phyloP scores from a whole-genome alignment of 2,797 vertebrate species.

The Okamejei kenojei region DNA sequence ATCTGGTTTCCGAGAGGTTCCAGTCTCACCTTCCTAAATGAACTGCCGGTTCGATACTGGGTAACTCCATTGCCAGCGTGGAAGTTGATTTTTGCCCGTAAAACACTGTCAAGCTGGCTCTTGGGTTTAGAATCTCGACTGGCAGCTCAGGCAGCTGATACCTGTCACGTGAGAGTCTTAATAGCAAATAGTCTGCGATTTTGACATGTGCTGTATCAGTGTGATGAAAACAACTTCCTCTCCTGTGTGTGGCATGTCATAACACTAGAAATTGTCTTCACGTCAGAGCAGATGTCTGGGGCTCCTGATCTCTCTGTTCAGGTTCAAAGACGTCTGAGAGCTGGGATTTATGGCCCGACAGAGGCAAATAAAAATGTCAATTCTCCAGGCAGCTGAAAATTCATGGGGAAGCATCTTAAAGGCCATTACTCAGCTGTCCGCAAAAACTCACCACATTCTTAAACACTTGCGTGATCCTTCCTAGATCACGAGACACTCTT shows the following conservation, averaged over 20 bases:
- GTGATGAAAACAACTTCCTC: slow-evolving; percentile 30
- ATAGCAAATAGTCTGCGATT: not conserved
- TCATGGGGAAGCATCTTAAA: too few species aligned
- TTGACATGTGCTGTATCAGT: slow-evolving; percentile 21
- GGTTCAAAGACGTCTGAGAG: slow-evolving; percentile 3
- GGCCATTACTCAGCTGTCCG: too few species aligned
- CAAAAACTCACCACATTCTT: too few species aligned
- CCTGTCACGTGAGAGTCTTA: not conserved
- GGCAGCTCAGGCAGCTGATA: slow-evolving; percentile 14
- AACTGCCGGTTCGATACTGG: not conserved
- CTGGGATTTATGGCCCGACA: not conserved
- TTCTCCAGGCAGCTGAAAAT: too few species aligned
- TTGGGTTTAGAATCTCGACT: slow-evolving; percentile 13
- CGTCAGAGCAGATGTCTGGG: slow-evolving; percentile 20
- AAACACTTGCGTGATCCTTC: too few species aligned
- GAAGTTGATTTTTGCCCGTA: not conserved
- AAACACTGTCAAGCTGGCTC: slow-evolving; percentile 15
- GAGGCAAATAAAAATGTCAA: too few species aligned
- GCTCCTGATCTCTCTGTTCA: slow-evolving; percentile 4
- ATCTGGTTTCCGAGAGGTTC: not conserved
- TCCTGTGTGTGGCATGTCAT: slow-evolving; percentile 25
- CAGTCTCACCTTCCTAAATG: not conserved
- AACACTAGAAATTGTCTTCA: slow-evolving; percentile 27
- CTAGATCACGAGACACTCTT: too few species aligned
- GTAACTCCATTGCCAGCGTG: not conserved